Percentiles rank a stretch among this genome's conserved stretches.
Conservation (phyloP, 2,797 vertebrate species). For the Urosaurus nigricauda region DNA sequence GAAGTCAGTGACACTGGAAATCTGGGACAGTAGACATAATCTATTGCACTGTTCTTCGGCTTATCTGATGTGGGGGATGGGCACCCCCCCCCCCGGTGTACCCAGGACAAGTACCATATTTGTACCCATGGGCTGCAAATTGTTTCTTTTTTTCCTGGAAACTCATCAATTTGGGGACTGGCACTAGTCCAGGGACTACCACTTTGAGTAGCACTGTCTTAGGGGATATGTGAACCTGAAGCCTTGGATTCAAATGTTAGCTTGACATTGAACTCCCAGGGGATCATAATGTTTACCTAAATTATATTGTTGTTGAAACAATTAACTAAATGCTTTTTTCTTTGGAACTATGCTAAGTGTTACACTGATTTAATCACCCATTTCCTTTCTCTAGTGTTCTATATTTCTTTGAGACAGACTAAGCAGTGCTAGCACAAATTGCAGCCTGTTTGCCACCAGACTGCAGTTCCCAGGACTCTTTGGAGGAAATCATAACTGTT, state of each 20-base stretch:
- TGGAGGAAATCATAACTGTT: neutral
- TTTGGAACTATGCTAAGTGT: conserved; percentile 15
- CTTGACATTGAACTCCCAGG: neutral
- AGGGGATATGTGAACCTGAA: neutral
- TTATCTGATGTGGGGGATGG: too few relatives aligned
- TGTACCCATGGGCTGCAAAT: too few relatives aligned
- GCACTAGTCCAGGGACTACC: too few relatives aligned
- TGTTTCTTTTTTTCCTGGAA: too few relatives aligned
- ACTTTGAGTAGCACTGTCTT: too few relatives aligned
- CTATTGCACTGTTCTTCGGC: too few relatives aligned
- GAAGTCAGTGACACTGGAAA: neutral
- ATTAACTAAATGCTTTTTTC: neutral
- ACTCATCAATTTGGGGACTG: too few relatives aligned
- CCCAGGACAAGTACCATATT: too few relatives aligned
- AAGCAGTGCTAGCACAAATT: neutral
- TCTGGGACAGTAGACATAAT: neutral
- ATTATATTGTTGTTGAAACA: neutral
- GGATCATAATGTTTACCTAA: neutral
- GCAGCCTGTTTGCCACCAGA: neutral
- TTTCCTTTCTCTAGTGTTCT: neutral
- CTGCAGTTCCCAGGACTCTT: neutral
- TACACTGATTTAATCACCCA: neutral
- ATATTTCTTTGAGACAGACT: neutral
- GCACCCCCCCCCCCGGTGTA: too few relatives aligned
- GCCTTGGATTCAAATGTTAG: neutral